phyloP scores from a whole-genome alignment of 2,113 vertebrate species.

The Paedocypris sp. region DNA sequence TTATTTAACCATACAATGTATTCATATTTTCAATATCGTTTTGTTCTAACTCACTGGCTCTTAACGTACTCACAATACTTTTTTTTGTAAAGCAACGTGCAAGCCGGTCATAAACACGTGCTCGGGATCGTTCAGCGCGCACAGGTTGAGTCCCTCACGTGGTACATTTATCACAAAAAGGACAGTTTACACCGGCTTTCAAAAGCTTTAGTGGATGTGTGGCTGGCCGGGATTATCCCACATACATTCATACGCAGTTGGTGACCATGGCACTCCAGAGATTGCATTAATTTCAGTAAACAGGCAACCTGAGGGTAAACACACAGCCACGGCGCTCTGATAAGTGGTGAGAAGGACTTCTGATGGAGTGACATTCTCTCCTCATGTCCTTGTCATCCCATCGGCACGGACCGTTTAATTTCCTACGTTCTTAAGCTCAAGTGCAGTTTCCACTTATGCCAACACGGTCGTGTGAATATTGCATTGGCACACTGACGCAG shows the following conservation, averaged over 20 bases:
- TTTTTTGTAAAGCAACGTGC: no score
- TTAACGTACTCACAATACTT: no score
- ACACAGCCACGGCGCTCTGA: constrained; percentile 20
- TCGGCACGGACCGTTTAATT: no score
- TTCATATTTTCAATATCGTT: no score
- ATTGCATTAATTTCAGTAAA: constrained; percentile 10
- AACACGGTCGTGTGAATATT: neutral
- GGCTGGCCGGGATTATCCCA: constrained; percentile 51
- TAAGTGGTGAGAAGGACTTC: constrained; percentile 17
- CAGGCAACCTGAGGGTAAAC: constrained; percentile 8
- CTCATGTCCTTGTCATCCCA: no score
- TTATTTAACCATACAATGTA: no score
- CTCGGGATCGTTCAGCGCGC: neutral
- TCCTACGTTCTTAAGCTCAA: no score
- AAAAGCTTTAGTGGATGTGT: constrained; percentile 53
- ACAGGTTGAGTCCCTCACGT: constrained; percentile 1
- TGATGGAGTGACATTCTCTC: neutral
- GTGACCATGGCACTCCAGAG: neutral
- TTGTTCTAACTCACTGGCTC: no score
- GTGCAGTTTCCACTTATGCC: no score
- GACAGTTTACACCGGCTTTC: constrained; percentile 59
- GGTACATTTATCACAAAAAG: constrained; percentile 42
- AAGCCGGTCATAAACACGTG: neutral
- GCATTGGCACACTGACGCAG: neutral
- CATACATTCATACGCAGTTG: neutral